Conservation (phyloP, 1,140 invertebrate genomes). For the Lamellibrachia luymesi region DNA sequence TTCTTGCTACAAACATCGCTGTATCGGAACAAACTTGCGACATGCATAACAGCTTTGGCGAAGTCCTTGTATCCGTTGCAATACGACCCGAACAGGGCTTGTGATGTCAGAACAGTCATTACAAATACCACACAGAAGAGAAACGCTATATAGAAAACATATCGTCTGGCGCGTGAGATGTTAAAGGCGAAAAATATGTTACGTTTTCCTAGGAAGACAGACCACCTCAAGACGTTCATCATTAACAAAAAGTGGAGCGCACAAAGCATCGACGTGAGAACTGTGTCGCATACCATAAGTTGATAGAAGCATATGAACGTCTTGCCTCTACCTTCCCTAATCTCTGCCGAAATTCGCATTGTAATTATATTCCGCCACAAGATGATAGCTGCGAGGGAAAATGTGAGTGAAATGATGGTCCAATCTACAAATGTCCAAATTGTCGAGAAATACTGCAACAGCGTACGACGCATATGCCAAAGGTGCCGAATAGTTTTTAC, state of each 20-base stretch:
- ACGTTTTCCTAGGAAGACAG: neutral
- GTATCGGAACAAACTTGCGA: neutral
- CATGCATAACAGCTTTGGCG: neutral
- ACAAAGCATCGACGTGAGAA: neutral
- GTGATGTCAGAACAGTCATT: neutral
- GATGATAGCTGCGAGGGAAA: neutral
- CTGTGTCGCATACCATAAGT: neutral
- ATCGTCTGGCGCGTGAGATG: neutral
- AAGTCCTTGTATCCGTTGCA: neutral
- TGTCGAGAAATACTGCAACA: neutral
- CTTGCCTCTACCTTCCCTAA: neutral
- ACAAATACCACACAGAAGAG: neutral
- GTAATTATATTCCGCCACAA: neutral
- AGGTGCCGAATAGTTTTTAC: neutral
- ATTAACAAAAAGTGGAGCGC: neutral
- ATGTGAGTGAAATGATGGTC: neutral
- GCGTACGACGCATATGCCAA: neutral
- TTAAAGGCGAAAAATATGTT: neutral
- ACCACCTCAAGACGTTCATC: neutral
- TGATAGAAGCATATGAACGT: neutral
- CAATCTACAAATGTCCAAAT: neutral
- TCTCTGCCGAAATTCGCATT: neutral
- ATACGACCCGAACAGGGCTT: neutral
- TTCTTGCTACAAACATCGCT: neutral
- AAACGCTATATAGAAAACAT: neutral